Conservation (phyloP, 2,888 invertebrate species). For the Metalampra italica region DNA sequence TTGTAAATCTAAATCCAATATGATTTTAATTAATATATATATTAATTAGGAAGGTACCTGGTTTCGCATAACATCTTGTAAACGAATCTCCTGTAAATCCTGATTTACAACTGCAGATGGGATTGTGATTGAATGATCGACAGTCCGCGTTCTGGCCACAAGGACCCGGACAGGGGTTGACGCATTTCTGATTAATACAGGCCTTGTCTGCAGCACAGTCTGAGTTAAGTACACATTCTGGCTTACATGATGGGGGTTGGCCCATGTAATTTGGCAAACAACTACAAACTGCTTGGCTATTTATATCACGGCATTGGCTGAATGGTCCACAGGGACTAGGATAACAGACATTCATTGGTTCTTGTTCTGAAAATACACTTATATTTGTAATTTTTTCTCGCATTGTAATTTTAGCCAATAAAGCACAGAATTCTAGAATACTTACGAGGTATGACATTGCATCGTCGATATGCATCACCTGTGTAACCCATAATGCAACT, state of each 20-base stretch:
- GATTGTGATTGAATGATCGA: constrained; percentile 84
- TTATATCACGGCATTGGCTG: constrained; percentile 78
- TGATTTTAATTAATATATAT: background rate
- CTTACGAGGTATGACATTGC: constrained; percentile 61
- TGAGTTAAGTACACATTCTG: constrained; percentile 83
- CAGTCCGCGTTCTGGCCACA: constrained; percentile 86
- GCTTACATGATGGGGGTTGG: constrained; percentile 82
- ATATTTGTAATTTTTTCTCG: too few species aligned
- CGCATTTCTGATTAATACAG: constrained; percentile 84
- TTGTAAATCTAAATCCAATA: background rate
- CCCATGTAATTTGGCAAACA: constrained; percentile 84
- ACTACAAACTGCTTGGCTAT: constrained; percentile 82
- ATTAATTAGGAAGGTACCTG: constrained; percentile 56
- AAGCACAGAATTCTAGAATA: constrained; percentile 16
- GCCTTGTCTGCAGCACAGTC: constrained; percentile 81
- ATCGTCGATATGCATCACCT: constrained; percentile 79
- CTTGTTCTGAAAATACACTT: constrained; percentile 65
- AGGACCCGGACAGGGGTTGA: constrained; percentile 84
- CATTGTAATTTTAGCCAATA: too few species aligned
- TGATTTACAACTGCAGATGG: constrained; percentile 82
- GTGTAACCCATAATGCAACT: constrained; percentile 81
- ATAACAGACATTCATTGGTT: constrained; percentile 68
- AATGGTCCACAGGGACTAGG: constrained; percentile 81
- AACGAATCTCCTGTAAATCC: constrained; percentile 83
- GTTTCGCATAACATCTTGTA: constrained; percentile 80